These are phyloP conservation scores for Cephus spinipes DNA, from an alignment of 2,888 invertebrate genomes.

Conservation along the genomic window DNA sequence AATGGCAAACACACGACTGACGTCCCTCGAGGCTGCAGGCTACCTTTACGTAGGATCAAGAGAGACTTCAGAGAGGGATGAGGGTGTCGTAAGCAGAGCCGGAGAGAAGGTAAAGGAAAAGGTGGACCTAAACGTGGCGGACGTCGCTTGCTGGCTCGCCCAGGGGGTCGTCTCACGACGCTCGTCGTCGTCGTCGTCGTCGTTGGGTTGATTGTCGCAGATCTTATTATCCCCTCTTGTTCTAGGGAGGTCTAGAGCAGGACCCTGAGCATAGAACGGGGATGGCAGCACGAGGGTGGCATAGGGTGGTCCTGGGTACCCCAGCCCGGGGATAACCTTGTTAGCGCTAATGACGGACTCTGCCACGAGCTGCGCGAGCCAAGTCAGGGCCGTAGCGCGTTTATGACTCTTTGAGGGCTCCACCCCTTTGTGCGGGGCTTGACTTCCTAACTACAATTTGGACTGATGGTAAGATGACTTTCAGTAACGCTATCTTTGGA, in stretches of 20 bases:
- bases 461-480: not conserved
- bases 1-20: constrained; percentile 3
- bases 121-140: constrained; percentile 57
- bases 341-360: constrained; percentile 61
- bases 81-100: constrained; percentile 16
- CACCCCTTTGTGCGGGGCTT: not conserved
- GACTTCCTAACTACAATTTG: not conserved
- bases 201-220: constrained; percentile 62
- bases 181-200: constrained; percentile 28
- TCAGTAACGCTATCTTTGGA: not conserved
- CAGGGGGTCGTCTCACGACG: constrained; percentile 46
- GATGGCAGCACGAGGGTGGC: not conserved
- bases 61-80: constrained; percentile 9
- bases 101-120: constrained; percentile 23
- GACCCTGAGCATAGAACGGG: not conserved
- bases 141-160: constrained; percentile 54
- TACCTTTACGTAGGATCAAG: not conserved
- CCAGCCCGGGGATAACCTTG: constrained; percentile 59
- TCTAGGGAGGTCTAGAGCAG: constrained; percentile 42
- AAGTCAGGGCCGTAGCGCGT: constrained; percentile 25
- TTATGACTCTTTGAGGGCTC: constrained; percentile 3
- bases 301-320: constrained; percentile 12
- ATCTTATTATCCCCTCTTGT: constrained; percentile 63
- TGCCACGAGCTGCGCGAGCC: constrained; percentile 47
- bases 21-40: not conserved